Base-by-base conservation (phyloP, 2,113 vertebrate genomes). In the Misgurnus mizolepis region DNA sequence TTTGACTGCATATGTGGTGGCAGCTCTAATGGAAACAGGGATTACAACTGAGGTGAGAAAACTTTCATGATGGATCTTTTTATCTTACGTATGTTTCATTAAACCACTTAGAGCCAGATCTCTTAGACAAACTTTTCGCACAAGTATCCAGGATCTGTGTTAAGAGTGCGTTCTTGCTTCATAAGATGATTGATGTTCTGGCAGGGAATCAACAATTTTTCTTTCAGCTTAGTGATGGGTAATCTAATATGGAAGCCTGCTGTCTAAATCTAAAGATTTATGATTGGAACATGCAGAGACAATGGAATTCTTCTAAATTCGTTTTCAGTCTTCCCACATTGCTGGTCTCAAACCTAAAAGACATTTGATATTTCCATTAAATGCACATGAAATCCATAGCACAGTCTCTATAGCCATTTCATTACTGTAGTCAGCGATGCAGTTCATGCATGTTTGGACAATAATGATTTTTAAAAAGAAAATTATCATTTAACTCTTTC, bases 1-100 rank as follows among this genome's bases (percentile, higher is more conserved):
- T 0, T 89, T 97, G 67, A 98, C 96, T 2, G 96, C 96, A 1
- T 98, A 97, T 40, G 95, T 98, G 86, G 94, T 95, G 62, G 93
- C 94, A 12, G 94, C 95, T 79, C 94, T 98, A 3, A 87, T 98
- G 90, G 96, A 98, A 88, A 95, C 94, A 0, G 96, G 95, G n/a
- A 91, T 94, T 50, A 91, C 88, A 77, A 94, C 93, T 1, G 96
- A 98, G 95, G 96, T 97, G 89, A 92, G 78, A 22, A 67, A 75
- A 61, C 64, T 69, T 9, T 17, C 41, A 49, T 5, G 41, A 14
- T 62, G 11, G n/a, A 62, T 53, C 40, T 64, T 34, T 80, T 65
- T 45, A 56, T 56, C 17, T 56, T 39, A n/a, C n/a, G n/a, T n/a
- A 55, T 40, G 11, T 49, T 66, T 60, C 56, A 47, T 47, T 74